A percentile compares a stretch with the other conserved stretches of the same genome.
Conservation (phyloP, 2,113 vertebrate genomes). For the Lanius ludovicianus region DNA sequence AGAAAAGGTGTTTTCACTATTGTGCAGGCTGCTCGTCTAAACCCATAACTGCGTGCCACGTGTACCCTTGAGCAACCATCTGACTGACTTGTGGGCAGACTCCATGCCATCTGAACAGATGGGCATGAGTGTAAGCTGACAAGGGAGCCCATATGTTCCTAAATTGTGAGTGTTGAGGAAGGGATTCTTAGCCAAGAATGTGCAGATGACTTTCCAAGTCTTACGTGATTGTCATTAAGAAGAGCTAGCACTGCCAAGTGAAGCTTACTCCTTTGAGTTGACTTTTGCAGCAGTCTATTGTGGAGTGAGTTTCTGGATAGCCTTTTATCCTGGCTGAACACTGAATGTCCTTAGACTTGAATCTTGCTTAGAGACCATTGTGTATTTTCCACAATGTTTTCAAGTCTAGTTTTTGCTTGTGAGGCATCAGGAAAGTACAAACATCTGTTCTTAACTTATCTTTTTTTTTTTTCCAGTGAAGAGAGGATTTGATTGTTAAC, state of each 20-base stretch:
- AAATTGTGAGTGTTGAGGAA: slow-evolving; percentile 38
- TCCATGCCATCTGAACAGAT: slow-evolving; percentile 65
- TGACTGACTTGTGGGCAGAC: slow-evolving; percentile 42
- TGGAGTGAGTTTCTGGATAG: not conserved
- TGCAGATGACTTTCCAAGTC: slow-evolving; percentile 44
- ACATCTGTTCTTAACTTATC: not conserved
- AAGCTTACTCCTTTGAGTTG: not conserved
- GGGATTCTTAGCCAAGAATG: slow-evolving; percentile 50
- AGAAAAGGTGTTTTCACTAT: not conserved
- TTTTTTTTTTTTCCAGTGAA: not conserved
- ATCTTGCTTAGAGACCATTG: not conserved
- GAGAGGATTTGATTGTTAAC: not conserved
- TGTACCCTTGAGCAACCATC: slow-evolving; percentile 22
- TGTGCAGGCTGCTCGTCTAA: not conserved
- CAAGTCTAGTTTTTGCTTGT: not conserved
- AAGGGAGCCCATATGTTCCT: slow-evolving; percentile 67
- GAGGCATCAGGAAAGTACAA: not conserved
- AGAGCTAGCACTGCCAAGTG: not conserved
- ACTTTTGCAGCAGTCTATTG: not conserved
- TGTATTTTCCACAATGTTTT: not conserved
- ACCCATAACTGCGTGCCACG: not conserved
- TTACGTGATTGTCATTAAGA: slow-evolving; percentile 7
- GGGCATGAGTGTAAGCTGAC: slow-evolving; percentile 60
- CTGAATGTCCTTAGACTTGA: not conserved
- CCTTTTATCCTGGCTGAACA: not conserved